Conservation (phyloP, 2,797 vertebrate species). For the Sandelia bainsii region DNA sequence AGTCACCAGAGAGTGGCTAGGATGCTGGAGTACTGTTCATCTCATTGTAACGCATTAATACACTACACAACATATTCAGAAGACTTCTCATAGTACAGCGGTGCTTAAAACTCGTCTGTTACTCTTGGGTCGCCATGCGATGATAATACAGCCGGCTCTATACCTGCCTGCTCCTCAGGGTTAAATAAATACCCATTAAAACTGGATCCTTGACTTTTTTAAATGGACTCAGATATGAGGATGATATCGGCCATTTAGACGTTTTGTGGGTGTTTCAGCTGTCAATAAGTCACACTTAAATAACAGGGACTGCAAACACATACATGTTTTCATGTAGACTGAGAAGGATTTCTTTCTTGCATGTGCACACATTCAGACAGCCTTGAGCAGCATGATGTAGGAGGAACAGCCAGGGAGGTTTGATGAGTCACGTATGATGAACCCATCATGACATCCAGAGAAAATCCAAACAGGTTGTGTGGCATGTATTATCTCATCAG, state of each 20-base stretch:
- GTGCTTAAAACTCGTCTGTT: conserved; percentile 12
- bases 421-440: conserved; percentile 39
- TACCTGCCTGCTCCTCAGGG: conserved; percentile 6
- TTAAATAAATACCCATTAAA: conserved; percentile 1
- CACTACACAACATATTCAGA: background rate
- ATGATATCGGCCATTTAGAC: conserved; percentile 14
- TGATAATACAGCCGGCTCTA: background rate
- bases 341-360: background rate
- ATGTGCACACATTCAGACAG: background rate
- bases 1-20: no score
- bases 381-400: conserved; percentile 23
- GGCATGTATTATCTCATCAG: conserved; percentile 1
- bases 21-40: background rate
- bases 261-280: conserved; percentile 11
- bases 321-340: conserved; percentile 19
- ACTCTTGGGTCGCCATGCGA: background rate
- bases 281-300: conserved; percentile 15
- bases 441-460: conserved; percentile 21
- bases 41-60: conserved; percentile 12
- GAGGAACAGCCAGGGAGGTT: conserved; percentile 14
- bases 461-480: conserved; percentile 5
- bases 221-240: conserved; percentile 5
- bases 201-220: conserved; percentile 12
- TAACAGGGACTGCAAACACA: background rate
- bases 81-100: conserved; percentile 2